Evolutionary conservation across 2,113 vertebrate species (phyloP).

Genomic region (Picathartes gymnocephalus): DNA sequence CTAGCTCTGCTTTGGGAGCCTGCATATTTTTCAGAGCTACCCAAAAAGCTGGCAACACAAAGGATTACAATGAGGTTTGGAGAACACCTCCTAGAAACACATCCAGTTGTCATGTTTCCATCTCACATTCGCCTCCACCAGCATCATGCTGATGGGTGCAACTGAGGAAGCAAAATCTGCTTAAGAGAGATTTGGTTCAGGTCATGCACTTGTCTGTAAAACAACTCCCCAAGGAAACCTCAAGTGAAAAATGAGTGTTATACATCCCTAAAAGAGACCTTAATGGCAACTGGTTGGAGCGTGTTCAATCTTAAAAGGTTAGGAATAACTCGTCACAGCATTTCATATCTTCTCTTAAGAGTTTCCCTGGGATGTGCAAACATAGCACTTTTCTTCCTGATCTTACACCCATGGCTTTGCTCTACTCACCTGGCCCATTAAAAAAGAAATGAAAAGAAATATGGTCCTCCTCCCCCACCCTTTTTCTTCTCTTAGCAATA

Average conservation of each 20-base stretch:
- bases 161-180: background rate
- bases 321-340: background rate
- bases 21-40: background rate
- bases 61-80: background rate
- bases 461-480: fast-evolving
- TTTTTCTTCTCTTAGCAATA: background rate
- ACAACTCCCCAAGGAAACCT: background rate
- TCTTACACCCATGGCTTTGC: background rate
- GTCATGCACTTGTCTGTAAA: background rate
- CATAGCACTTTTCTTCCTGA: background rate
- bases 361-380: background rate
- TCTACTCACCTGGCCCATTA: background rate
- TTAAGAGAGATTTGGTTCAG: background rate
- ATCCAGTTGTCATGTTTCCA: conserved; percentile 11
- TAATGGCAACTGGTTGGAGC: background rate
- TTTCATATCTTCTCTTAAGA: background rate
- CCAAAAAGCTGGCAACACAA: background rate
- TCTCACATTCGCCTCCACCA: background rate
- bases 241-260: background rate
- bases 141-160: background rate
- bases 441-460: background rate
- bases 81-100: background rate
- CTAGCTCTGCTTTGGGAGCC: background rate
- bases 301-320: background rate
- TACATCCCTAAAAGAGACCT: background rate